Evolutionary conservation across 2,888 invertebrate genomes (phyloP).

Genomic region (Eulithis prunata): DNA sequence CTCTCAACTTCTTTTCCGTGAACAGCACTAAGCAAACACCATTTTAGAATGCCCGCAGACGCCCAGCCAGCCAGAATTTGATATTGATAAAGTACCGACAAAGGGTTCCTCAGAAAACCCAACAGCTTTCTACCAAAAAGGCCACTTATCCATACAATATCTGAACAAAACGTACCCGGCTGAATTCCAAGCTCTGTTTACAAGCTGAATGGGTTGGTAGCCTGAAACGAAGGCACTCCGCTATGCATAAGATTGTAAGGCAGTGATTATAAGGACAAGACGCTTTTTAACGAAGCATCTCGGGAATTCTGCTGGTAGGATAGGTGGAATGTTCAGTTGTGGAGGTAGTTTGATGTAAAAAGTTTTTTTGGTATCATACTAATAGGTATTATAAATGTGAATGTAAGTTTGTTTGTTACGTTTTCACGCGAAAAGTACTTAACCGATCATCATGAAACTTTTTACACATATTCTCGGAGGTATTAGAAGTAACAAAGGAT

Average conservation of each 20-base stretch:
- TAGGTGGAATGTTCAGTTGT: too few species aligned
- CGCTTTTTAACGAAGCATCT: not conserved
- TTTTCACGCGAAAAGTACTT: too few species aligned
- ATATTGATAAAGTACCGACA: slow-evolving; percentile 20
- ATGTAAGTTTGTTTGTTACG: too few species aligned
- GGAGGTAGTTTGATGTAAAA: too few species aligned
- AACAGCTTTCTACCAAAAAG: slow-evolving; percentile 33
- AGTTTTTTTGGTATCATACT: too few species aligned
- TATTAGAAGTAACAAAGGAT: too few species aligned
- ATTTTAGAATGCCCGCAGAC: slow-evolving; percentile 2
- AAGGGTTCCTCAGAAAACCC: slow-evolving; percentile 25
- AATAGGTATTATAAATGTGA: too few species aligned
- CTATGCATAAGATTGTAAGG: slow-evolving; percentile 57
- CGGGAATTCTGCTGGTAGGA: not conserved
- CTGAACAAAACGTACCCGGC: slow-evolving; percentile 39
- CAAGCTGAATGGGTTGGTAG: slow-evolving; percentile 56
- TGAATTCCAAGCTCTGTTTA: slow-evolving; percentile 46
- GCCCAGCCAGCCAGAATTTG: slow-evolving; percentile 8
- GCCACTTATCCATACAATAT: slow-evolving; percentile 44
- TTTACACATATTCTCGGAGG: too few species aligned
- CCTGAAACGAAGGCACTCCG: slow-evolving; percentile 54
- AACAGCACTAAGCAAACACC: not conserved
- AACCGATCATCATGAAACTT: too few species aligned
- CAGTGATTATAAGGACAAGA: not conserved
- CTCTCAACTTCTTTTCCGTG: too few species aligned